Conservation (phyloP, 2,888 invertebrate species). For the Scaptomyza caliginosa region DNA sequence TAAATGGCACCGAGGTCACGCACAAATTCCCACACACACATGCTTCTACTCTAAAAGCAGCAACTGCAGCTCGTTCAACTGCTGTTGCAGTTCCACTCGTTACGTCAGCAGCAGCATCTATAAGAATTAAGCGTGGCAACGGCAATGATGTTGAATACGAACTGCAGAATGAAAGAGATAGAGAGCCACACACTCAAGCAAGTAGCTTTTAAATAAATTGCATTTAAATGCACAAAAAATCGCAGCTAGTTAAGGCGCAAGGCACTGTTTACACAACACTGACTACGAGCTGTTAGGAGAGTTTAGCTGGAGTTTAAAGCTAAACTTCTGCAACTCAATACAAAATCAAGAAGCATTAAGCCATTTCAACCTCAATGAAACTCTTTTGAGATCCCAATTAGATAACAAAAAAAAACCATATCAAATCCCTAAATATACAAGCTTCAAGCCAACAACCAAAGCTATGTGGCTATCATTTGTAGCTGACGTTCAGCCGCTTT, state of each 20-base stretch:
- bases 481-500: constrained; percentile 4
- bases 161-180: background rate
- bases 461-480: constrained; percentile 10
- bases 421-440: constrained; percentile 1
- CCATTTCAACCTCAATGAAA: background rate
- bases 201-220: constrained; percentile 57
- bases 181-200: constrained; percentile 11
- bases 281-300: background rate
- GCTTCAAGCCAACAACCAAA: background rate
- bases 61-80: constrained; percentile 3
- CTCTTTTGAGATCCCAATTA: background rate
- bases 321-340: background rate
- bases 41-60: constrained; percentile 18
- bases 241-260: constrained; percentile 19
- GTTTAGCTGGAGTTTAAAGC: background rate
- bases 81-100: constrained; percentile 3
- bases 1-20: constrained; percentile 67
- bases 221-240: constrained; percentile 40
- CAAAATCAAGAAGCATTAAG: constrained; percentile 8
- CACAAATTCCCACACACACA: constrained; percentile 28
- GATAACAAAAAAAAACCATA: constrained; percentile 8
- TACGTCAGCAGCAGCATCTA: constrained; percentile 21
- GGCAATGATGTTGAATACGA: constrained; percentile 25
- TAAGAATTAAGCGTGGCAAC: constrained; percentile 32
- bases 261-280: background rate